Evolutionary conservation across 2,888 invertebrate genomes (phyloP), one percentile per base, ranked within the genome.

Genomic region (Idaea aversata): DNA sequence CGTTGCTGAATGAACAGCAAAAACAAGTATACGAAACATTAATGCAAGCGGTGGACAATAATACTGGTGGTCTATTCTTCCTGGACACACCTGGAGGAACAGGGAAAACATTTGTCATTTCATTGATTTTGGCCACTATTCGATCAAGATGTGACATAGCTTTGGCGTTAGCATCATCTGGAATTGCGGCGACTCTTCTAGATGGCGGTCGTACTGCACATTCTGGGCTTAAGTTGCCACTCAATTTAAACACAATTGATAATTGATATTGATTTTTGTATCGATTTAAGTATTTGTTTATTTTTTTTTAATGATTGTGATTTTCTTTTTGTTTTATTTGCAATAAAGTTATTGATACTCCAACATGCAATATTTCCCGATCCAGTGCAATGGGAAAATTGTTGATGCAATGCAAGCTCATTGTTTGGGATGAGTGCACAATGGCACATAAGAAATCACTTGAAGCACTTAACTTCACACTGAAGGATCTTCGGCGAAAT

Each of bases 351-450:
- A n/a, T n/a, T n/a, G n/a, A 75, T 71, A 72, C 65, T 15, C 73
- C 75, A 61, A 66, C 63, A 10, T 72, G 74, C 65, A 74, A 74
- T 61, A 73, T 75, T 61, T 71, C 69, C 36, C 75, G 73, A 59
- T 70, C 63, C 63, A 72, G 72, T 68, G 62, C 61, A 61, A 68
- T 72, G 10, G 72, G 72, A 62, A 57, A 61, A 34, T 63, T 74
- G 0, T 70, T 77, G 65, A 70, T 70, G 61, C 66, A 76, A 34
- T 73, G 72, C 47, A 68, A 35, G 61, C 62, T 73, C 58, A 70
- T 77, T 5, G 71, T 76, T 10, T 77, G 76, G 72, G 75, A 76
- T 57, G 75, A 78, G 63, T 73, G 77, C 66, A 76, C 75, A 10
- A 73, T 71, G 72, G 63, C 71, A 10, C 70, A 73, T 58, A 74